Evolutionary conservation across 2,113 vertebrate species (phyloP).

Genomic region (Calidris pugnax): DNA sequence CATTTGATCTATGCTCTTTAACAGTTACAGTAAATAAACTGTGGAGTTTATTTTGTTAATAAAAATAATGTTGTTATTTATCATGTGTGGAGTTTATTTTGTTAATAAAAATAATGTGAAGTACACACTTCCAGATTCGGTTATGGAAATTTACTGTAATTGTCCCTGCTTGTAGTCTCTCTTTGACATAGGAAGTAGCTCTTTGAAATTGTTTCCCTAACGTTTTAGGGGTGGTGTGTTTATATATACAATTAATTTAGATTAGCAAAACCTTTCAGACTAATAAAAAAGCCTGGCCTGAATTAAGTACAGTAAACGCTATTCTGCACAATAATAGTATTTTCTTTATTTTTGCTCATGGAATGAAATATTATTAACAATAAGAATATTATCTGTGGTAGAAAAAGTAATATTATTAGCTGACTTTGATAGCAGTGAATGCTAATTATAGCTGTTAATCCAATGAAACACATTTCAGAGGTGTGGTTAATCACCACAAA

Average conservation of each 20-base stretch:
- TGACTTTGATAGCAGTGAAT: constrained; percentile 11
- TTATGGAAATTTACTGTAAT: neutral
- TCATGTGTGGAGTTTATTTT: neutral
- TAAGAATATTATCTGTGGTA: neutral
- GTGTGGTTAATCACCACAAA: constrained; percentile 28
- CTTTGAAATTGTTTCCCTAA: neutral
- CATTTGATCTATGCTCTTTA: neutral
- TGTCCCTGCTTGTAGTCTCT: neutral
- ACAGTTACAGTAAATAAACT: neutral
- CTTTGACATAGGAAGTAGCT: neutral
- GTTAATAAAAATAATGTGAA: neutral
- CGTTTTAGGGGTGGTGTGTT: neutral
- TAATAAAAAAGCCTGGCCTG: neutral
- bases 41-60: neutral
- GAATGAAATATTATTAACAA: neutral
- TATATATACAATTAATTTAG: neutral
- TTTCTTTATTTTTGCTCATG: neutral
- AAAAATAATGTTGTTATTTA: neutral
- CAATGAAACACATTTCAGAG: constrained; percentile 50
- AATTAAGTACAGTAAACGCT: neutral
- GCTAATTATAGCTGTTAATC: constrained; percentile 59
- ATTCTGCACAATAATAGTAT: neutral
- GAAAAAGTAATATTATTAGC: neutral
- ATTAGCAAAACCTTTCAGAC: neutral
- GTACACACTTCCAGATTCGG: neutral